Evolutionary conservation across 2,888 invertebrate genomes (phyloP).

Genomic region (Polymixis flavicincta): DNA sequence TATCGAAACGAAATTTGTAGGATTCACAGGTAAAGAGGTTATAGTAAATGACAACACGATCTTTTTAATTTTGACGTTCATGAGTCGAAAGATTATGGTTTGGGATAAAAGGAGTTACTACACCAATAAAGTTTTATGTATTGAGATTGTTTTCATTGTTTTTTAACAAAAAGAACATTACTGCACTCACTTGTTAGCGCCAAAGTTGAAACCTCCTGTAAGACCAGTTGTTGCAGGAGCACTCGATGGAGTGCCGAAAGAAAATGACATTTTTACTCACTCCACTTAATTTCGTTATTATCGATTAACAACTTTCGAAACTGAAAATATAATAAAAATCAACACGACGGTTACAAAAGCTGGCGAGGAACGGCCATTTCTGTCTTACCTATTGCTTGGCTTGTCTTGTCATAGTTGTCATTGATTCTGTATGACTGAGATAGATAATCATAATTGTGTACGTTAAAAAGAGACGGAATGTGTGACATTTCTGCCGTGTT

Average conservation of each 20-base stretch:
- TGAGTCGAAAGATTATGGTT: neutral
- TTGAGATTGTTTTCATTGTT: neutral
- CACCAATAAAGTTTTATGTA: constrained; percentile 35
- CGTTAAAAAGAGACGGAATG: neutral
- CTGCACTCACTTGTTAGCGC: constrained; percentile 84
- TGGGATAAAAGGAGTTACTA: neutral
- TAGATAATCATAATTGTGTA: neutral
- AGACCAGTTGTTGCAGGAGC: constrained; percentile 85
- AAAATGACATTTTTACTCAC: constrained; percentile 82
- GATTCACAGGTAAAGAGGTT: constrained; percentile 25
- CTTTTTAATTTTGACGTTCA: constrained; percentile 25
- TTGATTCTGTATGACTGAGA: constrained; percentile 7
- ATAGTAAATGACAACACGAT: constrained; percentile 16
- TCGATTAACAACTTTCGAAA: neutral
- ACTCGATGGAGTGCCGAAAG: constrained; percentile 87
- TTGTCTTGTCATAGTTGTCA: neutral
- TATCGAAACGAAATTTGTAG: neutral
- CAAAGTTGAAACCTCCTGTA: constrained; percentile 85
- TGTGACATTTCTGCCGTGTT: no score
- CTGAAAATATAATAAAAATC: neutral
- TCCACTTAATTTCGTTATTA: neutral
- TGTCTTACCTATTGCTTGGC: neutral
- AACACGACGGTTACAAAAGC: constrained; percentile 35
- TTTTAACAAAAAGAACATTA: constrained; percentile 14
- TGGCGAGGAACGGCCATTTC: constrained; percentile 20